Evolutionary conservation across 2,113 vertebrate genomes (phyloP).

Genomic region (Hepsetus odoe): DNA sequence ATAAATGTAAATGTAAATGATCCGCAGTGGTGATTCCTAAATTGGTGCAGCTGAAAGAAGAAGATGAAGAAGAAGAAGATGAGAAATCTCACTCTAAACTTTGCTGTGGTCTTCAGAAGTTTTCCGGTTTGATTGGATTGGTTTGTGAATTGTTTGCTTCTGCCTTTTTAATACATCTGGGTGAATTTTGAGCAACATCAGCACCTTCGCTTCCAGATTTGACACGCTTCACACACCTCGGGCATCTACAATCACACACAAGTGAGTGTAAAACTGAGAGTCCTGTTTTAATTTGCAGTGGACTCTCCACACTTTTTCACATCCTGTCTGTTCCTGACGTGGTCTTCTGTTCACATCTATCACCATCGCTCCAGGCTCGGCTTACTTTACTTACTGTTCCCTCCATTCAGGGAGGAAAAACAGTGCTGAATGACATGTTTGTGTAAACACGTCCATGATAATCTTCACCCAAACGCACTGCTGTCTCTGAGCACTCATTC

Average conservation of each 20-base stretch:
- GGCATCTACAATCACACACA: not conserved
- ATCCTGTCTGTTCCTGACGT: not conserved
- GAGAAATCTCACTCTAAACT: too few species aligned
- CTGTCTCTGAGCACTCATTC: too few species aligned
- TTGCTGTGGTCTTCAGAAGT: too few species aligned
- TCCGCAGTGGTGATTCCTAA: too few species aligned
- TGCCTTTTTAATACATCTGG: not conserved
- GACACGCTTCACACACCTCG: not conserved
- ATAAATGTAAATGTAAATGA: too few species aligned
- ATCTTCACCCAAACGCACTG: not conserved
- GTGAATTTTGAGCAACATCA: not conserved
- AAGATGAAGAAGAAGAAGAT: too few species aligned
- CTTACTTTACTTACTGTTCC: not conserved
- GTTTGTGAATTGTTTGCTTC: too few species aligned
- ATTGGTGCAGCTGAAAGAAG: too few species aligned
- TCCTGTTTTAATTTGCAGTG: not conserved
- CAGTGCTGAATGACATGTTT: not conserved
- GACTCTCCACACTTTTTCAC: not conserved
- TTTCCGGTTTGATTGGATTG: too few species aligned
- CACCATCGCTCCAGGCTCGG: not conserved
- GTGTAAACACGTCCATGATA: not conserved
- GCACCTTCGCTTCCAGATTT: too few species aligned
- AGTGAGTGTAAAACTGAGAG: not conserved
- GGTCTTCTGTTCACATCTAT: not conserved
- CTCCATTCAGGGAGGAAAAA: not conserved